Evolutionary conservation across 2,113 vertebrate species (phyloP), one percentile per base, ranked within the genome.

Genomic region (Beaufortia kweichowensis): DNA sequence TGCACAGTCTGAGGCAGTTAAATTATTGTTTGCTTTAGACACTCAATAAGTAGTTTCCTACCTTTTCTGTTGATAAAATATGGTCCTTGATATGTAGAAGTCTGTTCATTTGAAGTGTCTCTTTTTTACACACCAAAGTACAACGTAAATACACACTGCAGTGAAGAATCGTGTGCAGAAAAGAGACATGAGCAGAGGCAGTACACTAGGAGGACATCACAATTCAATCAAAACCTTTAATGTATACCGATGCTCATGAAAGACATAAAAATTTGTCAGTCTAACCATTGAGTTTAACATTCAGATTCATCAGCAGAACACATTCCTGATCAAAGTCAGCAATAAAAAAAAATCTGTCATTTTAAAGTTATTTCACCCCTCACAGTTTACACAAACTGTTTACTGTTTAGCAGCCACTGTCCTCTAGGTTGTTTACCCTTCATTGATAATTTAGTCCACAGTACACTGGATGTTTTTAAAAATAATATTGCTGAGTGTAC

Each of bases 51-150:
- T 69, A 8, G 33, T 35, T 9, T 46, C n/a, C 41, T 74, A 83
- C 82, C 71, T 70, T 59, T 3, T 78, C 68, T 48, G 46, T 41
- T 55, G 69, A 29, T 14, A 70, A 21, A 19, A 83, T 69, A 70
- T 83, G 82, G n/a, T 56, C 24, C 72, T 64, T 83, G 65, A 83
- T 75, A 28, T 26, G 70, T 61, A 75, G 65, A 24, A 83, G 48
- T 56, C 71, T 63, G 28, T 55, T 80, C 78, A 83, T 83, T 24
- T 3, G 75, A 29, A 75, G 26, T 28, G 43, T 48, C 43, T 26
- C 46, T 69, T 23, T 63, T 35, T 35, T 23, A 31, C 39, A 28
- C 21, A 33, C 10, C 7, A 24, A 23, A 31, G 7, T 50, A 43
- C 4, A 70, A 48, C 14, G 23, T 31, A 10, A 56, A 35, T 48